phyloP scores from a whole-genome alignment of 2,797 vertebrate genomes.

The Rhabdophis nuchalis region DNA sequence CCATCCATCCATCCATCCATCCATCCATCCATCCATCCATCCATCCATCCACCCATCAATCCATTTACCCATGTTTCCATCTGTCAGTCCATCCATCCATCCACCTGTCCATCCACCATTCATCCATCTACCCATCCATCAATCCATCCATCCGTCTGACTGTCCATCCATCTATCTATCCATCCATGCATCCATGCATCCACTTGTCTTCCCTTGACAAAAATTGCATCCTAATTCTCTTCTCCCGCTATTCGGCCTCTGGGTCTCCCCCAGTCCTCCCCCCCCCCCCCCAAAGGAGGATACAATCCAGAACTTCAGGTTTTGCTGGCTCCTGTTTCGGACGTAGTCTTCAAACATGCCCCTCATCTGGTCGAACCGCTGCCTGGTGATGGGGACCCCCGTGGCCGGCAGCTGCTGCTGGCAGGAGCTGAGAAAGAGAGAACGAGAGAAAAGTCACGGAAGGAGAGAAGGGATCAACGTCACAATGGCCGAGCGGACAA shows the following conservation, averaged over 20 bases:
- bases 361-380: conserved; percentile 81
- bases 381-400: conserved; percentile 78
- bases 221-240: not conserved
- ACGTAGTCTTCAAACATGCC: conserved; percentile 90
- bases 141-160: no score
- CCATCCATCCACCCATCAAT: no score
- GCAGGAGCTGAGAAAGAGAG: conserved; percentile 74
- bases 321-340: conserved; percentile 85
- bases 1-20: no score
- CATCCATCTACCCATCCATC: no score
- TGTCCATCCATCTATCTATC: no score
- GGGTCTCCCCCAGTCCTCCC: not conserved
- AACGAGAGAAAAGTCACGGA: no score
- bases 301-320: conserved; percentile 99
- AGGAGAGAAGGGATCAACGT: not conserved
- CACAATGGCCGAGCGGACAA: not conserved
- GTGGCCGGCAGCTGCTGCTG: conserved; percentile 91
- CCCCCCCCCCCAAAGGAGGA: conserved; percentile 70
- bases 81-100: no score
- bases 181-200: no score
- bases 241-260: not conserved
- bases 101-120: no score
- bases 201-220: not conserved
- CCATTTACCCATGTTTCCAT: no score
- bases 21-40: no score